Evolutionary conservation across 2,888 invertebrate genomes (phyloP), one percentile per base, ranked within the genome.

Genomic region (Cosmia trapezina): DNA sequence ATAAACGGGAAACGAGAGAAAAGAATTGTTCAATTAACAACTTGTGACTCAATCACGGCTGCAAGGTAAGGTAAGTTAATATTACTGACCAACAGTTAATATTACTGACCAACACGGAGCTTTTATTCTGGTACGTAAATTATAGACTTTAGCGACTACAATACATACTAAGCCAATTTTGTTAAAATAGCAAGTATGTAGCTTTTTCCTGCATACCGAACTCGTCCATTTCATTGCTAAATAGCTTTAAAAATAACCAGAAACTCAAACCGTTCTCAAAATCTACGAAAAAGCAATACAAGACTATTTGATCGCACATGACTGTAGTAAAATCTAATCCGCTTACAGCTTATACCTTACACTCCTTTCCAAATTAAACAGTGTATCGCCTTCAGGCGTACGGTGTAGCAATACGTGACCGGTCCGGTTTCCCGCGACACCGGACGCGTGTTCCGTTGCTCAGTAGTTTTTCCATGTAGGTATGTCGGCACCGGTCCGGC

Each of bases 31-130:
- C 87, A 89, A 90, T 89, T 88, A 89, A 83, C 85, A 87, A 85
- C 77, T 83, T 85, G 84, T 83, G 83, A 82, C 87, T 89, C 89
- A 89, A 89, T 89, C 89, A 88, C 81, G 81, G 80, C 80, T 81
- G 83, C 81, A 78, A 88, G 89, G 88, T 86, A 37, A 85, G 84
- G 86, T 77, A 79, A 88, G 86, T 88, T 88, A 89, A 90, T 88
- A 89, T 85, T 78, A 86, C 89, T 88, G 88, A 89, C 88, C 87
- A 78, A n/a, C n/a, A 88, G 86, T 88, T 88, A 89, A 90, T 88
- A 89, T 85, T 78, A 86, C 89, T 88, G 88, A 89, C 88, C 87
- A 78, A 83, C 85, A 81, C 83, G 70, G 81, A 84, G 76, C 70
- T 76, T 80, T 82, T 63, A 56, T 64, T 71, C 22, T 70, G 56